Evolutionary conservation across 1,140 invertebrate species (phyloP).

Genomic region (Panagrolaimus sp.): DNA sequence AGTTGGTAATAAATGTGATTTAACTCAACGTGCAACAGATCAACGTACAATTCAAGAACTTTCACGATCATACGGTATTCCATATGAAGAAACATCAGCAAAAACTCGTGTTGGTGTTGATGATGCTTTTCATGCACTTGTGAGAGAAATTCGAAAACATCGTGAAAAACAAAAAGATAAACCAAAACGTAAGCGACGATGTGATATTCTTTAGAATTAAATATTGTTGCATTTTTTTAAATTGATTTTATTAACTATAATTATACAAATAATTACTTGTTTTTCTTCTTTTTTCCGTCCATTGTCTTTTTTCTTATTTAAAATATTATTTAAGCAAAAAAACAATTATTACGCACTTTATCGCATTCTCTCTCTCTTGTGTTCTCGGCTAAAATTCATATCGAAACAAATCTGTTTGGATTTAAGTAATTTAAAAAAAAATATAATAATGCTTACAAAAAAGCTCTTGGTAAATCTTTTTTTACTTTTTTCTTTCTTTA

Average conservation of each 20-base stretch:
- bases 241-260: slow-evolving; percentile 8
- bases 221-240: not conserved
- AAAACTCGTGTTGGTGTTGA: slow-evolving; percentile 98
- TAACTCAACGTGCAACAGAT: slow-evolving; percentile 80
- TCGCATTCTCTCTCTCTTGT: too few species aligned
- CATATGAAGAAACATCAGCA: slow-evolving; percentile 95
- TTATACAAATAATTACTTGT: not conserved
- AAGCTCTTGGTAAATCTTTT: too few species aligned
- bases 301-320: too few species aligned
- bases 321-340: too few species aligned
- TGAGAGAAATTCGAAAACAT: slow-evolving; percentile 85
- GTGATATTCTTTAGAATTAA: slow-evolving; percentile 33
- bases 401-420: too few species aligned
- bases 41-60: slow-evolving; percentile 80
- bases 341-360: too few species aligned
- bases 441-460: too few species aligned
- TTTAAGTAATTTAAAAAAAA: too few species aligned
- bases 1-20: slow-evolving; percentile 98
- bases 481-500: too few species aligned
- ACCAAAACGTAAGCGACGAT: slow-evolving; percentile 45
- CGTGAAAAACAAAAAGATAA: slow-evolving; percentile 60
- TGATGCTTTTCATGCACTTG: slow-evolving; percentile 97
- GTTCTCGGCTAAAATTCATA: too few species aligned
- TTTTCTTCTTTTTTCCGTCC: too few species aligned
- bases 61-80: slow-evolving; percentile 89